Evolutionary conservation across 2,888 invertebrate genomes (phyloP).

Genomic region (Xanthorhoe spadicearia): DNA sequence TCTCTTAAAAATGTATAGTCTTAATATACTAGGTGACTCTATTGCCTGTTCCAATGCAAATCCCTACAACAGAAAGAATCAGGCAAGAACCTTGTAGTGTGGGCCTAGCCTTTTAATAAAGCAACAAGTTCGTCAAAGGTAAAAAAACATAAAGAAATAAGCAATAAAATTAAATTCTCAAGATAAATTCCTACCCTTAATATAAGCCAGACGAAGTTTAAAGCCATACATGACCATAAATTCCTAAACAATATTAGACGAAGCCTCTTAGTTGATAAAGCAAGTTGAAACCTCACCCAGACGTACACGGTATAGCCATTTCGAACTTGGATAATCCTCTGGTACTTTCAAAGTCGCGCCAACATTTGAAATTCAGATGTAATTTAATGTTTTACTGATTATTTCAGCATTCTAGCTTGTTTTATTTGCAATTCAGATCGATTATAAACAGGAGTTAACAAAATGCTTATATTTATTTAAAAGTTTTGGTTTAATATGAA

Average conservation of each 20-base stretch:
- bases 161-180: no score
- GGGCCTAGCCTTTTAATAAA: no score
- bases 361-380: conserved; percentile 31
- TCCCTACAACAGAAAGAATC: no score
- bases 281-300: conserved; percentile 30
- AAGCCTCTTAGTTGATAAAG: conserved; percentile 18
- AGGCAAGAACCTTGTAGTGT: no score
- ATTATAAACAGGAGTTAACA: neutral
- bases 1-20: no score
- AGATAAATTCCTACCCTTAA: neutral
- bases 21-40: no score
- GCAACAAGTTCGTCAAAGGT: no score
- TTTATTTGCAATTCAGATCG: conserved; percentile 14
- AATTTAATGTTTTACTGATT: conserved; percentile 28
- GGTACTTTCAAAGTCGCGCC: conserved; percentile 32
- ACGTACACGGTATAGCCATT: conserved; percentile 43
- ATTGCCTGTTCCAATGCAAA: no score
- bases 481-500: no score
- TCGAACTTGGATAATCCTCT: conserved; percentile 40
- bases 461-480: neutral
- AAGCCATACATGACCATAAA: neutral
- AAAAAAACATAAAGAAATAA: no score
- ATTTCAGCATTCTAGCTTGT: conserved; percentile 24
- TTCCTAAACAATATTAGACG: conserved; percentile 12
- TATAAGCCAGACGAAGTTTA: neutral